phyloP scores from a whole-genome alignment of 2,888 invertebrate species.

The Microctonus aethiopoides region DNA sequence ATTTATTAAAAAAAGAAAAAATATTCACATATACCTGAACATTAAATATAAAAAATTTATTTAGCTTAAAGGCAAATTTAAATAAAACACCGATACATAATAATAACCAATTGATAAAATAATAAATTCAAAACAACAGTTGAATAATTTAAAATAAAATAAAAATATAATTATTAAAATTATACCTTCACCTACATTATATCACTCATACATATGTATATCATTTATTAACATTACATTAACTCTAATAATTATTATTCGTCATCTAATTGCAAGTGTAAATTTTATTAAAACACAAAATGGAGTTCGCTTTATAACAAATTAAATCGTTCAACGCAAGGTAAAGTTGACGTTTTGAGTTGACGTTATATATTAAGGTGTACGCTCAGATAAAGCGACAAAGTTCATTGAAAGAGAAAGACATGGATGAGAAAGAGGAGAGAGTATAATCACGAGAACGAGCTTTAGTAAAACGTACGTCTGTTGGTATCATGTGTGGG shows the following conservation, averaged over 20 bases:
- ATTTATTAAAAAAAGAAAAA: background rate
- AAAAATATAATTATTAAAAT: too few relatives aligned
- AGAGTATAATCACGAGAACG: background rate
- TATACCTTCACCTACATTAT: too few relatives aligned
- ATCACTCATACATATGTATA: too few relatives aligned
- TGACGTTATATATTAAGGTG: background rate
- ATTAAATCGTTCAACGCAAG: background rate
- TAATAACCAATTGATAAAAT: background rate
- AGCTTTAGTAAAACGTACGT: background rate
- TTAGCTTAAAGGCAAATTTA: background rate
- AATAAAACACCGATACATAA: background rate
- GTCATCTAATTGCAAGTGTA: too few relatives aligned
- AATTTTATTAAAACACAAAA: background rate
- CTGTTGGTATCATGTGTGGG: conserved; percentile 27
- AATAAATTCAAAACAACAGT: too few relatives aligned
- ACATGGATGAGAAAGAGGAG: background rate
- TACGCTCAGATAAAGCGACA: background rate
- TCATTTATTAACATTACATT: too few relatives aligned
- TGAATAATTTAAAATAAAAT: background rate
- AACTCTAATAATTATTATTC: too few relatives aligned
- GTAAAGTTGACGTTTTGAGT: background rate
- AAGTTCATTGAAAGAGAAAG: background rate
- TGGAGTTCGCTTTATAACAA: background rate
- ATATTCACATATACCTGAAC: too few relatives aligned
- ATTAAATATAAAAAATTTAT: too few relatives aligned